Evolutionary conservation across 2,797 vertebrate genomes (phyloP), one percentile per base, ranked within the genome.

Genomic region (Lithobates pipiens): DNA sequence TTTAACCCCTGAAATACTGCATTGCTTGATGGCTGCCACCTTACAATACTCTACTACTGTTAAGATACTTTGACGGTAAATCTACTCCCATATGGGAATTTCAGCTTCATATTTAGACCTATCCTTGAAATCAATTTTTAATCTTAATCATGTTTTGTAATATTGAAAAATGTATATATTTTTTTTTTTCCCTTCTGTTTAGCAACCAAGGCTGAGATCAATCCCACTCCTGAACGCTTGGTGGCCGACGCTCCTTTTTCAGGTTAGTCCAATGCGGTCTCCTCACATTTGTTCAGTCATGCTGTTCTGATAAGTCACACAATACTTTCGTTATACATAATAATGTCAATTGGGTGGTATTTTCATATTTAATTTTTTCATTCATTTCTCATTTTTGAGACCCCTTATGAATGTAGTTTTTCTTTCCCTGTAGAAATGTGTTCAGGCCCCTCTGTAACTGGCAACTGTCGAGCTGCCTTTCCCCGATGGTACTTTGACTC

Each of bases 401-500:
- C 46, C 11, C 4, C 44, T 46, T 50, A n/a, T 27, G 1, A 6
- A 36, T 36, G 6, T 5, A 36, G 6, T 5, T 73, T 84, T 50
- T 3, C 7, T 44, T 57, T 54, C 68, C 34, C 7, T 65, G 13
- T 27, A 88, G 85, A 87, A 36, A 13, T 10, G 16, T 85, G 88
- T 1, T 13, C 29, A 0, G 87, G 76, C 1, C 81, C 88, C 10
- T 42, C 5, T 3, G 3, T 72, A 11, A 76, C 57, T 0, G 88
- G 88, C 15, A 54, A 42, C 1, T 89, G 88, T 29, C 70, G 81
- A 1, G 86, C 88, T 4, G 11, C 77, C 0, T 84, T 89, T 32
- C 81, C 7, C 0, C 84, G 86, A 27, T 89, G 88, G 88, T 86
- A 82, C 25, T 86, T 70, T 29, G 65, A 86, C 27, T 32, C 63